A percentile compares a stretch with the other conserved stretches of the same genome.
These are phyloP conservation scores for Indicator maculatus DNA, from an alignment of 2,113 vertebrate genomes.

Conservation along the genomic window DNA sequence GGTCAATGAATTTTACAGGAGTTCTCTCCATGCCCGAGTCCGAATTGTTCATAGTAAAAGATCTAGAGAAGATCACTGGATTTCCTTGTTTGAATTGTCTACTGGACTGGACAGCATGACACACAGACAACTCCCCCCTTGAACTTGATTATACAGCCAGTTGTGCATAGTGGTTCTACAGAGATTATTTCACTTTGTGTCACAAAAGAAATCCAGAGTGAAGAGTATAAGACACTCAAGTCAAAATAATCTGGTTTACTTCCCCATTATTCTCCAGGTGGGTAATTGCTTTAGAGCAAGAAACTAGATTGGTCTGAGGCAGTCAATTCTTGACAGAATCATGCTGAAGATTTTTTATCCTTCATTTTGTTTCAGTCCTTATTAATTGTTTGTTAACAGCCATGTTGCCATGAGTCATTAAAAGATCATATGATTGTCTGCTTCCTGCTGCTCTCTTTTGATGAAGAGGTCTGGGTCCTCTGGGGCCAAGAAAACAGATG, in stretches of 20 bases:
- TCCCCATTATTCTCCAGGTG: not conserved
- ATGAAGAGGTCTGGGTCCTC: conserved; percentile 9
- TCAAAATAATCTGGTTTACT: not conserved
- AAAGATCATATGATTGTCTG: not conserved
- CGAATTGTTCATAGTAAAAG: not conserved
- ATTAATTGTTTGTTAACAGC: conserved; percentile 28
- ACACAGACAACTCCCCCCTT: not conserved
- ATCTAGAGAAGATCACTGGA: not conserved
- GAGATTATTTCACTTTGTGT: not conserved
- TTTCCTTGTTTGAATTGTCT: not conserved
- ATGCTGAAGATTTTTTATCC: not conserved
- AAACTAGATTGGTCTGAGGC: not conserved
- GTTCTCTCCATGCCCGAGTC: not conserved
- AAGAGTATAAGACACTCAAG: not conserved
- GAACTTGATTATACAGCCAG: accelerated
- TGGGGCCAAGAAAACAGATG: conserved; percentile 30
- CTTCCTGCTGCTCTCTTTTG: conserved; percentile 33
- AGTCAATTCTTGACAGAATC: not conserved
- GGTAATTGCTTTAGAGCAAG: not conserved
- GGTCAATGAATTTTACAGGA: not conserved
- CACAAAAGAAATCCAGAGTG: not conserved
- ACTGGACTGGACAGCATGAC: not conserved
- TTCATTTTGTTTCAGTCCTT: not conserved
- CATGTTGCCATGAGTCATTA: not conserved
- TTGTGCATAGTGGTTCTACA: not conserved